Conservation (phyloP, 2,113 vertebrate species). For the Sceloporus undulatus region DNA sequence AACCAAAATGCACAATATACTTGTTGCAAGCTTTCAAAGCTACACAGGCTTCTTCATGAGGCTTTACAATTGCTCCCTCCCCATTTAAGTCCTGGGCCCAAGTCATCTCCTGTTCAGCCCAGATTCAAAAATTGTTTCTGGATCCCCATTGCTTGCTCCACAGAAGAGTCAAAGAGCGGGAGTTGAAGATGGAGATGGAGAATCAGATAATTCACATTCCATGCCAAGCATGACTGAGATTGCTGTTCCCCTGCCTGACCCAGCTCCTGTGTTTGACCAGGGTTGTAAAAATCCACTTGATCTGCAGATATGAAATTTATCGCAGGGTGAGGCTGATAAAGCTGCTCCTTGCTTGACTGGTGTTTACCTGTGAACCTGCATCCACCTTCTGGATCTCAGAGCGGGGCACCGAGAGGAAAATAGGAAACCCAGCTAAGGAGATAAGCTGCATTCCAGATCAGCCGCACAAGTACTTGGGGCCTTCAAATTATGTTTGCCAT, state of each 20-base stretch:
- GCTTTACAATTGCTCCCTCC: too few relatives aligned
- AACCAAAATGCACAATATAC: too few relatives aligned
- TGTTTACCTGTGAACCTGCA: slow-evolving; percentile 37
- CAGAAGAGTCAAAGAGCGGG: not conserved
- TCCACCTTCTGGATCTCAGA: slow-evolving; percentile 21
- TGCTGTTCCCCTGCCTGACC: not conserved
- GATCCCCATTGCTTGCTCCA: not conserved
- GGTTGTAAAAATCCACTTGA: slow-evolving; percentile 57
- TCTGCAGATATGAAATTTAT: slow-evolving; percentile 34
- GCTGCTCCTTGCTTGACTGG: not conserved
- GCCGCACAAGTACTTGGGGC: not conserved
- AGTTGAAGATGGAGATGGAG: slow-evolving; percentile 21
- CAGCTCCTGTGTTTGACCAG: slow-evolving; percentile 58
- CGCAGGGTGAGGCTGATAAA: slow-evolving; percentile 23
- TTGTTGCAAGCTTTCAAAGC: too few relatives aligned
- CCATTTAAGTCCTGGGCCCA: not conserved
- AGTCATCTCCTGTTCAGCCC: too few relatives aligned
- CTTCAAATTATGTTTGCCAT: not conserved
- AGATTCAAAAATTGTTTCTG: not conserved
- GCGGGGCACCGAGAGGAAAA: not conserved
- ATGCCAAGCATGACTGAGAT: slow-evolving; percentile 31
- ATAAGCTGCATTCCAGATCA: slow-evolving; percentile 35
- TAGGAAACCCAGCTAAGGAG: slow-evolving; percentile 6
- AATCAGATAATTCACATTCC: slow-evolving; percentile 68
- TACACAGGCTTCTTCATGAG: too few relatives aligned